phyloP scores from a whole-genome alignment of 2,888 invertebrate species.

The Spisula subtruncata region DNA sequence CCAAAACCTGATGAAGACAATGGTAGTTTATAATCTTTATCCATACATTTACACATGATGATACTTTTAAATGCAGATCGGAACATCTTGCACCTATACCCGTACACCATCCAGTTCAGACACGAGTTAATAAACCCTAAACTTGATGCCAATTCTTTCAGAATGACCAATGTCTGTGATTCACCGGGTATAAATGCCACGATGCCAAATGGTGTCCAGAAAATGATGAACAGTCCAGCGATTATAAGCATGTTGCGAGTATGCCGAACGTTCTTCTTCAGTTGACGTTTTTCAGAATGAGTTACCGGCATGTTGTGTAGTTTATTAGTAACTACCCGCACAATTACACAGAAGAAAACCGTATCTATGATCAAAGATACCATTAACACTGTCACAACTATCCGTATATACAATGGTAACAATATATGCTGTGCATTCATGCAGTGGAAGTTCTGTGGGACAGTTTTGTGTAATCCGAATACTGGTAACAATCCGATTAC shows the following conservation, averaged over 20 bases:
- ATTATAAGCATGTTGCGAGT: conserved; percentile 51
- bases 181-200: conserved; percentile 29
- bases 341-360: conserved; percentile 42
- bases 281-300: conserved; percentile 3
- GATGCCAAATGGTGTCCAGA: conserved; percentile 49
- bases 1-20: not conserved
- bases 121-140: conserved; percentile 49
- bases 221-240: conserved; percentile 51
- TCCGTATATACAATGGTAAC: conserved; percentile 11
- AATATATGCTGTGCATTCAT: not conserved
- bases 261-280: conserved; percentile 35
- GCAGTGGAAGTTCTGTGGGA: not conserved
- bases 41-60: conserved; percentile 33
- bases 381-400: not conserved
- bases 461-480: not conserved
- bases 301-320: not conserved
- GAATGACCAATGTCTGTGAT: not conserved
- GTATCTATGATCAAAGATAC: conserved; percentile 23
- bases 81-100: conserved; percentile 35
- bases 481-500: conserved; percentile 33
- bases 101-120: conserved; percentile 52
- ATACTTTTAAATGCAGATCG: conserved; percentile 40
- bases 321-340: conserved; percentile 23
- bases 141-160: conserved; percentile 23
- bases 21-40: conserved; percentile 8